These are phyloP conservation scores for Megalops cyprinoides DNA, from an alignment of 2,797 vertebrate genomes.

Conservation along the genomic window DNA sequence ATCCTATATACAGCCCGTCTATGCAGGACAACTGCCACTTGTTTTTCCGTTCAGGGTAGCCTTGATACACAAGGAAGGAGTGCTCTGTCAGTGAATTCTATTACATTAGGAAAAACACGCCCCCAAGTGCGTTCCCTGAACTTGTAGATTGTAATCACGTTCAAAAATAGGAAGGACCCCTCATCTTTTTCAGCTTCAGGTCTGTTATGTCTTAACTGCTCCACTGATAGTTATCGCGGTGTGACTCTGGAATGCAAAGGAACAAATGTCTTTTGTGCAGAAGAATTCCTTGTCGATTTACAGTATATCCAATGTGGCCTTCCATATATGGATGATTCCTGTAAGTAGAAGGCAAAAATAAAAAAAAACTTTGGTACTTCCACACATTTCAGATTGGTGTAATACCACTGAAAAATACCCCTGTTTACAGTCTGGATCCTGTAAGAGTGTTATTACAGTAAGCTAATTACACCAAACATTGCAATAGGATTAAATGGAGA, in stretches of 20 bases:
- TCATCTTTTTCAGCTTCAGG: background rate
- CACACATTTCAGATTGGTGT: background rate
- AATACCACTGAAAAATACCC: background rate
- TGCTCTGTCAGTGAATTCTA: background rate
- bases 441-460: background rate
- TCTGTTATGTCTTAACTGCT: background rate
- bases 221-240: background rate
- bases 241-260: background rate
- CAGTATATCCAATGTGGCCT: background rate
- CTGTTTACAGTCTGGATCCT: background rate
- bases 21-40: background rate
- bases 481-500: background rate
- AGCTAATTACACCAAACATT: background rate
- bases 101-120: background rate
- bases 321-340: background rate
- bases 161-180: conserved; percentile 1
- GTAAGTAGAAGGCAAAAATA: background rate
- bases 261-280: background rate
- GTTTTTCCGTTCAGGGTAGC: background rate
- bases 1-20: background rate
- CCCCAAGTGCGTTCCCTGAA: background rate
- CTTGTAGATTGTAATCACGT: background rate
- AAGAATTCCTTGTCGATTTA: background rate
- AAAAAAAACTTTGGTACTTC: background rate
- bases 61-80: background rate